Evolutionary conservation across 2,888 invertebrate genomes (phyloP), one percentile per base, ranked within the genome.

Genomic region (Dexiosoma caninum): DNA sequence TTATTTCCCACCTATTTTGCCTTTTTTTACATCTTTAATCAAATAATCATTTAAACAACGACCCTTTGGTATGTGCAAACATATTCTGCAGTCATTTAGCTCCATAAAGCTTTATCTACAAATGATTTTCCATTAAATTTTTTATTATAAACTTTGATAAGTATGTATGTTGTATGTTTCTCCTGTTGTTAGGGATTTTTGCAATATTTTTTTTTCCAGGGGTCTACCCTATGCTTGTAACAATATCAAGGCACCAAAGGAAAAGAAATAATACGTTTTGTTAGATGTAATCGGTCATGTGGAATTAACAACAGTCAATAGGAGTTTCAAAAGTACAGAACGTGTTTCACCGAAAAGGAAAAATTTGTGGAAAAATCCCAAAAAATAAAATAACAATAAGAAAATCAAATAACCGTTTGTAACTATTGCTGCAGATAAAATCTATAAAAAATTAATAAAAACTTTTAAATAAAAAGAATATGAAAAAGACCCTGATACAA

Each of bases 71-170:
- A 51, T 40, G 42, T 32, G 40, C 14, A 21, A 60, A 40, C 60
- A 60, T 42, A 10, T 8, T 49, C 1, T 2, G 10, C 23, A 51
- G 10, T 5, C 37, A 40, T 49, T 55, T 27, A 30, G 30, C 16
- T 46, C 1, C 10, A 57, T 12, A 35, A 57, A 69, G 35, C 23
- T 35, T 57, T 57, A 0, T 12, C 9, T n/a, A 12, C 35, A 46
- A 69, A 70, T 70, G 12, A 51, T 53, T 72, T 37, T 60, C 23
- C 60, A 71, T 71, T 62, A 51, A 37, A 60, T 14, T 60, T n/a
- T n/a, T 71, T 71, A 51, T 60, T 40, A 32, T 19, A 27, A 53
- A 42, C 12, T 44, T 12, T 53, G 27, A 19, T 69, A 57, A 69
- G 14, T 35, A 23, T 19, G n/a, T n/a, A n/a, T 32, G 23, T 35